Base-by-base conservation (phyloP, 35 echinoderm and acorn worm genomes). In the Eucidaris tribuloides region DNA sequence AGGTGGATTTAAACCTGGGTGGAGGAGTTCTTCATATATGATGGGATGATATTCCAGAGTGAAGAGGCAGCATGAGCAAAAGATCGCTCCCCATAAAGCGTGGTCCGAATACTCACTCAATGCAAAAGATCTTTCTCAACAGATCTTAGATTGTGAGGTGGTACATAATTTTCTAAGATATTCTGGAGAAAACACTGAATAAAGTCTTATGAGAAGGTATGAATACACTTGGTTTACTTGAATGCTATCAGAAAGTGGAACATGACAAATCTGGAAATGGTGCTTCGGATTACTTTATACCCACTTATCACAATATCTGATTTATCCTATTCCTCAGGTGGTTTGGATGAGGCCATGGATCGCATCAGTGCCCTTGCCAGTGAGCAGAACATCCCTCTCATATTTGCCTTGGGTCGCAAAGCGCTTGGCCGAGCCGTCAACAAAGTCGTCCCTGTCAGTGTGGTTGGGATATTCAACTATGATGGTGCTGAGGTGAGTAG, bases 401-500 rank as follows among this genome's bases (percentile, higher is more conserved):
- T 99, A 59, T 99, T 93, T 84, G 96, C 87, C 18, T 66, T 99
- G 32, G 92, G 96, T 27, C 86, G 96, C 4, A 99, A 92, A 48
- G 90, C 96, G 4, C 79, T 99, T 38, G 96, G 96, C 20, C 46
- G 96, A 37, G 96, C 96, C 33, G 96, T 99, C 86, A 99, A 99
- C 76, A 99, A 99, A 59, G 87, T 99, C 7, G 96, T 99, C 18
- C 96, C 96, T 5, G 96, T 99, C 62, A 99, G 96, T 84, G 96
- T 99, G 20, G 96, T 99, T 6, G 96, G 96, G 17, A 37, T 99
- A 23, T 93, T 99, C 80, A 93, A 90, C 80, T 93, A 99, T 81
- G 91, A 99, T 76, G 96, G 96, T 70, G 96, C 96, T 2, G 86
- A 99, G 86, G 96, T 99, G n/a, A n/a, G n/a, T n/a, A n/a, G n/a